Conservation (phyloP, 1,140 invertebrate species). For the Parapsyche elsis region DNA sequence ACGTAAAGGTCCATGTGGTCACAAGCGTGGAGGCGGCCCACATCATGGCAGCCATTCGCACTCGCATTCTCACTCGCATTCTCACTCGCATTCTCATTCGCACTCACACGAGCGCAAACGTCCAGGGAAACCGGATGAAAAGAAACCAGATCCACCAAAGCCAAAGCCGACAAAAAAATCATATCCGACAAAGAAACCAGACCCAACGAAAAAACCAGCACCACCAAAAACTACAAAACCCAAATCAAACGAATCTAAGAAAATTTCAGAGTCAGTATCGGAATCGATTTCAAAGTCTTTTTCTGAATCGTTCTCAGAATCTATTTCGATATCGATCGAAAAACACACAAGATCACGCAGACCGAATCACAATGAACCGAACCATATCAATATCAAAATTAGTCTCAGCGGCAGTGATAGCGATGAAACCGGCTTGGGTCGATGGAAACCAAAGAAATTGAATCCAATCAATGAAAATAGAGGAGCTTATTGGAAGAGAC, state of each 20-base stretch:
- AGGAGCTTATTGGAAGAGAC: slow-evolving; percentile 39
- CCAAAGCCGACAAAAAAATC: neutral
- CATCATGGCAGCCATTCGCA: neutral
- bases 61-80: no score
- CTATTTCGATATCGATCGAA: slow-evolving; percentile 10
- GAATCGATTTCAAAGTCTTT: neutral
- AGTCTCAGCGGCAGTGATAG: neutral
- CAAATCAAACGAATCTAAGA: neutral
- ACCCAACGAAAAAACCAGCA: neutral
- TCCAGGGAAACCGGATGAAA: neutral
- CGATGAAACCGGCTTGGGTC: neutral
- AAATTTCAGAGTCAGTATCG: neutral
- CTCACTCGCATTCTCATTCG: no score
- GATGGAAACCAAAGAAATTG: neutral
- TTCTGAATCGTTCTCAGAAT: neutral
- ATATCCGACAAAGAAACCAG: neutral
- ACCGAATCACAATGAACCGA: neutral
- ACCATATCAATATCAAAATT: neutral
- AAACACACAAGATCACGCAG: neutral
- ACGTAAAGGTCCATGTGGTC: neutral
- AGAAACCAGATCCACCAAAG: neutral
- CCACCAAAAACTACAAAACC: neutral
- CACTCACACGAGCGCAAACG: neutral
- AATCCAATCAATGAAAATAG: neutral
- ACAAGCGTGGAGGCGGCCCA: neutral